These are phyloP conservation scores for Euzophera pinguis DNA, from an alignment of 2,888 invertebrate species.

Conservation along the genomic window DNA sequence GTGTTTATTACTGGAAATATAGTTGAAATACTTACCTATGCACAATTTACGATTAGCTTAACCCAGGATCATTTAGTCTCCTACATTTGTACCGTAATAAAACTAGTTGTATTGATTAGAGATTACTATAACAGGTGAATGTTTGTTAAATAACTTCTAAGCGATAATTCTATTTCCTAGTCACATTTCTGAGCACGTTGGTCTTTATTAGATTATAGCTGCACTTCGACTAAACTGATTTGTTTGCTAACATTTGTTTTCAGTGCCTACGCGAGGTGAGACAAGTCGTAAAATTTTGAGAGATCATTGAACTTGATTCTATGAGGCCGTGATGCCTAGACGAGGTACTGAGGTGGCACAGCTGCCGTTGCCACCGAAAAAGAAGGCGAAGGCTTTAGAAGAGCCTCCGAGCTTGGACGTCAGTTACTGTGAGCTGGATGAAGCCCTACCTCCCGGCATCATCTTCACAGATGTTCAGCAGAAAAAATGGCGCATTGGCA, in stretches of 20 bases:
- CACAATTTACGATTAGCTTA: conserved; percentile 15
- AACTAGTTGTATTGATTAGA: conserved; percentile 16
- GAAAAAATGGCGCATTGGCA: conserved; percentile 93
- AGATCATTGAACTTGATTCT: conserved; percentile 20
- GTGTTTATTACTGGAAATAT: conserved; percentile 25
- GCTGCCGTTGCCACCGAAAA: conserved; percentile 52
- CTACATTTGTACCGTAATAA: neutral
- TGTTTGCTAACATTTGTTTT: conserved; percentile 18
- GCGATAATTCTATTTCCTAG: conserved; percentile 41
- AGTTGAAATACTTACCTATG: conserved; percentile 19
- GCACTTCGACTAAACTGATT: conserved; percentile 16
- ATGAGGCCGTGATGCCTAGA: conserved; percentile 54
- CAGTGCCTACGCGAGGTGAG: conserved; percentile 6
- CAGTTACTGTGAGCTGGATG: conserved; percentile 60
- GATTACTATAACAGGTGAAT: conserved; percentile 29
- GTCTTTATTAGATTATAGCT: conserved; percentile 44
- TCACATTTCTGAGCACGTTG: conserved; percentile 46
- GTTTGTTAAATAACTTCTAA: conserved; percentile 32
- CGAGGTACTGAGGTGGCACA: conserved; percentile 53
- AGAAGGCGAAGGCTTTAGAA: conserved; percentile 47
- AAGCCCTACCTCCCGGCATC: conserved; percentile 83
- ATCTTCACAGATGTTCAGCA: conserved; percentile 89
- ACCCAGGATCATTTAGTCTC: conserved; percentile 12
- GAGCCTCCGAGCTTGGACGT: conserved; percentile 53
- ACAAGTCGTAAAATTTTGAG: neutral